Percentiles rank a stretch among this genome's conserved stretches.
Evolutionary conservation across 2,113 vertebrate species (phyloP).

Genomic region (Lamprotornis superbus): DNA sequence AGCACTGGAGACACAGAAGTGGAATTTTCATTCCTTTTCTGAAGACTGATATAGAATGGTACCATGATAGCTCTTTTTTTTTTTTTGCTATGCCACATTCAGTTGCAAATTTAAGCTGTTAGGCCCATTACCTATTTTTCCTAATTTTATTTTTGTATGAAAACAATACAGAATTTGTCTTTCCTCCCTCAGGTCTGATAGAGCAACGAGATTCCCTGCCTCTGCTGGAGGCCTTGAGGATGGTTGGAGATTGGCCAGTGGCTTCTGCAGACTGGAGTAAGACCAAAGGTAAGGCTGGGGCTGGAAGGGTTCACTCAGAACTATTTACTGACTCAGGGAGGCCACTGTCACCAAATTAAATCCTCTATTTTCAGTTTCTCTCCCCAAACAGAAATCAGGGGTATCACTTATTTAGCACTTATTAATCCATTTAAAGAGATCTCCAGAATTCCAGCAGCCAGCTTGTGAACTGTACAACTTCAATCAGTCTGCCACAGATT

Average conservation of each 20-base stretch:
- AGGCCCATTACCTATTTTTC: neutral
- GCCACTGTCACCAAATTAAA: neutral
- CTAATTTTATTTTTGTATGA: neutral
- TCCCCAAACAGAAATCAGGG: neutral
- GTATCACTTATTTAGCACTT: neutral
- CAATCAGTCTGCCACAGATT: neutral
- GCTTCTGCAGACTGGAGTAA: slow-evolving; percentile 84
- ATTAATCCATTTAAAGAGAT: neutral
- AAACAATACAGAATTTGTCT: neutral
- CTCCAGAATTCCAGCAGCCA: neutral
- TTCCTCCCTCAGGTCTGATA: slow-evolving; percentile 76
- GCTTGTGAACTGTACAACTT: neutral
- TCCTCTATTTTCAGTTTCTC: neutral
- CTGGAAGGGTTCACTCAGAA: neutral
- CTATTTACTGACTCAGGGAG: neutral
- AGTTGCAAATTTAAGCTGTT: neutral
- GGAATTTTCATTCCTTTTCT: neutral
- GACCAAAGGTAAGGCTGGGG: slow-evolving; percentile 59
- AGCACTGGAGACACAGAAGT: neutral
- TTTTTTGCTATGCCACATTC: neutral
- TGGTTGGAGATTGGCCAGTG: slow-evolving; percentile 91
- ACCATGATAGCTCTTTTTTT: neutral
- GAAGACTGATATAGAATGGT: neutral
- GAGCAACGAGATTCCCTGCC: slow-evolving; percentile 89
- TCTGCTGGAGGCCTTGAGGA: slow-evolving; percentile 81